Base-by-base conservation (phyloP, 1,140 invertebrate species). In the Temnothorax nylanderi region DNA sequence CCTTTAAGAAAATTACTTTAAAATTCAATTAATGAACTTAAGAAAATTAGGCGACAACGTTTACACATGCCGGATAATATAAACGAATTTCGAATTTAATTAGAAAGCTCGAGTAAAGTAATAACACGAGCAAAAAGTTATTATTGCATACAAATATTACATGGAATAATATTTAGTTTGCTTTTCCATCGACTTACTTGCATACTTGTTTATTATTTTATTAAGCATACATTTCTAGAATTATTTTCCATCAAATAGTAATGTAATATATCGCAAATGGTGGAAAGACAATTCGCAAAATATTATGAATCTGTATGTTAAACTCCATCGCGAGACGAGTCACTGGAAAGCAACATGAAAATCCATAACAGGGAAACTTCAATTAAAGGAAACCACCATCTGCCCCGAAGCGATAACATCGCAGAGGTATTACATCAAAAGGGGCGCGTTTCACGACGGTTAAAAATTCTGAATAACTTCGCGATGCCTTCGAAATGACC, bases 21-120 rank as follows among this genome's bases (percentile, higher is more conserved):
- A 82, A 89, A 89, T 87, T 87, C 58, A 88, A 87, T 89, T 89
- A 89, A 90, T 77, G 81, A 87, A 89, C 85, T 89, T 89, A 72
- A 58, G 62, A 87, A 82, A 88, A 90, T 89, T 90, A 78, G 44
- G 13, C 58, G 11, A 41, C 6, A 21, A 74, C 32, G 16, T 34
- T 64, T 44, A 1, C 62, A 41, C n/a, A 56, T 75, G 51, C 71
- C 64, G 87, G 54, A 81, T 54, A 81, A 89, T 82, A 87, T 60
- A 76, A 90, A 90, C 71, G 62, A 87, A 85, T 87, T 82, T 71
- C 32, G 77, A 89, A 90, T 89, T 89, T 58, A 87, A 89, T 90
- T 89, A 90, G 72, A n/a, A 44, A 10, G 0, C 64, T 37, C 49
- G 18, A 71, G 13, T 44, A 56, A 69, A 81, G 44, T 81, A 16